Evolutionary conservation across 2,797 vertebrate genomes (phyloP), one percentile per base, ranked within the genome.

Genomic region (Siniperca scherzeri): DNA sequence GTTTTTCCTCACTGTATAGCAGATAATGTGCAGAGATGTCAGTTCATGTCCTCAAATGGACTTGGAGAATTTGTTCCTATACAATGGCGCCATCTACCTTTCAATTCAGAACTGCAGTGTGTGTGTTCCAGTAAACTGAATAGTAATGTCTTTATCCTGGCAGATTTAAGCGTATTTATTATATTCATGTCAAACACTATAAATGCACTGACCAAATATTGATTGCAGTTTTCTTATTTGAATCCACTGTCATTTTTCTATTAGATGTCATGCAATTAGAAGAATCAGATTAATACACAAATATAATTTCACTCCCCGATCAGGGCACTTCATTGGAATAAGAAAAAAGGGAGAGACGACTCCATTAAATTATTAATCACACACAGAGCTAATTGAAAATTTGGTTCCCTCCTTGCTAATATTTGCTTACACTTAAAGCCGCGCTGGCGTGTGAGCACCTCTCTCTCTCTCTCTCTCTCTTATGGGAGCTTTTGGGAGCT

Each of bases 281-380:
- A 72, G 38, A 83, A 84, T 87, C 80, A 8, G 53, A 85, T 83
- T 83, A 81, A 74, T 83, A 40, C 77, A 79, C 57, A 55, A 33
- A n/a, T 80, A 70, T 81, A 64, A 83, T 88, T 82, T 48, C 48
- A 70, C 50, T 73, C 55, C 74, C 72, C 40, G 75, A 80, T 84
- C 33, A 16, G 60, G 27, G 16, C 14, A 66, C 77, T 78, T 70
- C 68, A 72, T 46, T 59, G 48, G 46, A 78, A 76, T 72, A 72
- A 77, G 42, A 57, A 70, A 60, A 55, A 71, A 21, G 21, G 21
- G 53, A 25, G 68, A 60, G 36, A 84, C 3, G 44, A 80, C 68
- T 71, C 53, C 16, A 74, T 74, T 88, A 55, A 86, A 88, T 84
- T 78, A 89, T 91, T 82, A 84, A 90, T 86, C 66, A 33, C 30